A percentile compares a stretch with the other conserved stretches of the same genome.
Conservation (phyloP, 2,797 vertebrate genomes). For the Epinephelus awoara region DNA sequence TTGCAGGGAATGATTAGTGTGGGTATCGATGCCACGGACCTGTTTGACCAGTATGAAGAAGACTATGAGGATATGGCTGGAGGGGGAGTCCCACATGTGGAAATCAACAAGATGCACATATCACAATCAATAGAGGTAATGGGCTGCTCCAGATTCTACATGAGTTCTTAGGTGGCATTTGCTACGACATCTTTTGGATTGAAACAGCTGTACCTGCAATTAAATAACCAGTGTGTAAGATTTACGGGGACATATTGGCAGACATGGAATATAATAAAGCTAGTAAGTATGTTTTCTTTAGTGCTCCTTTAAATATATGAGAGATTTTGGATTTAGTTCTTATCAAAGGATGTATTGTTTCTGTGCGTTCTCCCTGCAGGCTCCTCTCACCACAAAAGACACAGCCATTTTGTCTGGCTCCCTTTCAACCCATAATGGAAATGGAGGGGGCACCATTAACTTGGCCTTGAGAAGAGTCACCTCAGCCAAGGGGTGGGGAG, state of each 20-base stretch:
- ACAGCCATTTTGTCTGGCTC: conserved; percentile 97
- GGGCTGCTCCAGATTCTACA: background rate
- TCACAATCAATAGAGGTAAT: conserved; percentile 98
- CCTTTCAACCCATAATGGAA: conserved; percentile 98
- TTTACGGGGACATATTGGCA: no score
- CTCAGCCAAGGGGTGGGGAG: conserved; percentile 97
- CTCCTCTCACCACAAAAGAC: conserved; percentile 94
- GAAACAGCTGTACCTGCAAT: conserved; percentile 4
- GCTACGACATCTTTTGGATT: background rate
- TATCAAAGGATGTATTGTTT: background rate
- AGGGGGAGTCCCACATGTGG: conserved; percentile 92
- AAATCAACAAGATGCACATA: conserved; percentile 99
- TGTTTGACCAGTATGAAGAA: conserved; percentile 97
- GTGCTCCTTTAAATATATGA: background rate
- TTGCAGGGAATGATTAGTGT: conserved; percentile 96
- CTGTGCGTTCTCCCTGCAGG: conserved; percentile 80
- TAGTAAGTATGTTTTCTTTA: no score
- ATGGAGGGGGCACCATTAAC: conserved; percentile 95
- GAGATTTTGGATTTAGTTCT: conserved; percentile 2
- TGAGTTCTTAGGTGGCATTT: background rate
- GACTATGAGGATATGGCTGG: conserved; percentile 92
- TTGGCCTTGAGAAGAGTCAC: conserved; percentile 93
- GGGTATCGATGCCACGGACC: conserved; percentile 97
- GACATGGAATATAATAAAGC: no score
- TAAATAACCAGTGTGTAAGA: no score